phyloP scores from a whole-genome alignment of 35 echinoderm and acorn worm species.

The Apostichopus parvimensis region DNA sequence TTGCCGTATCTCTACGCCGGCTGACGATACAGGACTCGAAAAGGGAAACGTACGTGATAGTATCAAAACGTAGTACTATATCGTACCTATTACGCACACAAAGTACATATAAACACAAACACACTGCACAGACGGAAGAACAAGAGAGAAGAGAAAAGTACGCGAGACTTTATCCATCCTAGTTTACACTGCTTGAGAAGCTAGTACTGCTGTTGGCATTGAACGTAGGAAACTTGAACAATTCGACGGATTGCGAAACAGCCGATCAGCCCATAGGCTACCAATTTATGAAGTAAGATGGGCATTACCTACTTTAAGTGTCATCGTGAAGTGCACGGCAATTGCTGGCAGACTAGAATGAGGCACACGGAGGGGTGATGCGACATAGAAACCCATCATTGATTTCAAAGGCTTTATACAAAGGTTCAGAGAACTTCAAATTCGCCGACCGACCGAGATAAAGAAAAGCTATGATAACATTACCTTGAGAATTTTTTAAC shows the following conservation, averaged over 20 bases:
- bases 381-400: constrained; percentile 16
- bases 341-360: constrained; percentile 23
- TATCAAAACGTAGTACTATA: background rate
- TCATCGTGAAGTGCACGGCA: constrained; percentile 30
- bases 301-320: constrained; percentile 48
- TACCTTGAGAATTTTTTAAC: constrained; percentile 25
- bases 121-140: background rate
- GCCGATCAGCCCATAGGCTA: background rate
- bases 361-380: constrained; percentile 13
- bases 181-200: background rate
- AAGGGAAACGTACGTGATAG: no score
- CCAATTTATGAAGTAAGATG: constrained; percentile 46
- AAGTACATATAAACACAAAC: no score
- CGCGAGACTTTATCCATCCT: constrained; percentile 8
- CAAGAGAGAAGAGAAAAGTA: background rate
- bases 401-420: constrained; percentile 12
- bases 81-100: background rate
- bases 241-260: background rate
- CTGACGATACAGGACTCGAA: no score
- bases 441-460: background rate
- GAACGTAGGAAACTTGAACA: background rate
- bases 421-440: constrained; percentile 31
- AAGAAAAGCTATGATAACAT: constrained; percentile 19
- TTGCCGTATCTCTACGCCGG: no score
- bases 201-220: background rate